A percentile compares a stretch with the other conserved stretches of the same genome.
Evolutionary conservation across 2,797 vertebrate genomes (phyloP).

Genomic region (Semotilus atromaculatus): DNA sequence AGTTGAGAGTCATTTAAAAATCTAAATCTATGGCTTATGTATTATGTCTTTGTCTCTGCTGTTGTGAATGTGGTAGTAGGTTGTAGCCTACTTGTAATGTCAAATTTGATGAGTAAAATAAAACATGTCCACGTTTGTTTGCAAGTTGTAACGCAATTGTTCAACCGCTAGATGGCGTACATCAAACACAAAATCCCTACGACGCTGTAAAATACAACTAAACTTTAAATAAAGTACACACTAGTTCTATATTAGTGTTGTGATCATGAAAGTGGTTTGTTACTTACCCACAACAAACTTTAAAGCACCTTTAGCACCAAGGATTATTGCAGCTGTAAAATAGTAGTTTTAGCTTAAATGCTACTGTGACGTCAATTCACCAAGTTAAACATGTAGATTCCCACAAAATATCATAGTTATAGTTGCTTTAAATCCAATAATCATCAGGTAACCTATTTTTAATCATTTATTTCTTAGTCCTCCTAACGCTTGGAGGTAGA

Average conservation of each 20-base stretch:
- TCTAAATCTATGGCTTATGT: not conserved
- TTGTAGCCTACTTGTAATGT: not conserved
- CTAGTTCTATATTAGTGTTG: not conserved
- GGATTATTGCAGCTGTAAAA: not conserved
- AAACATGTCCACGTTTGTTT: not conserved
- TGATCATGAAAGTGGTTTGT: not conserved
- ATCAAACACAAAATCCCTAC: not conserved
- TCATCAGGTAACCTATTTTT: not conserved
- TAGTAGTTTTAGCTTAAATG: not conserved
- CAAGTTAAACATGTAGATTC: not conserved
- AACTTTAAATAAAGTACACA: not conserved
- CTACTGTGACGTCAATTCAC: not conserved
- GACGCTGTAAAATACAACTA: not conserved
- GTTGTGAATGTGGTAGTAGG: not conserved
- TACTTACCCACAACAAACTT: too few relatives aligned
- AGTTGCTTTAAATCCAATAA: not conserved
- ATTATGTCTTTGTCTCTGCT: not conserved
- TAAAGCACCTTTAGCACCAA: too few relatives aligned
- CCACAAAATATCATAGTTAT: not conserved
- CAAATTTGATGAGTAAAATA: not conserved
- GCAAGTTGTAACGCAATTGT: not conserved
- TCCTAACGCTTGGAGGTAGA: not conserved
- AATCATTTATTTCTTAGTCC: not conserved
- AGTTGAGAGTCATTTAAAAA: not conserved
- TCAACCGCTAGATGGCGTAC: not conserved